phyloP scores from a whole-genome alignment of 2,113 vertebrate genomes.

The Vimba vimba region DNA sequence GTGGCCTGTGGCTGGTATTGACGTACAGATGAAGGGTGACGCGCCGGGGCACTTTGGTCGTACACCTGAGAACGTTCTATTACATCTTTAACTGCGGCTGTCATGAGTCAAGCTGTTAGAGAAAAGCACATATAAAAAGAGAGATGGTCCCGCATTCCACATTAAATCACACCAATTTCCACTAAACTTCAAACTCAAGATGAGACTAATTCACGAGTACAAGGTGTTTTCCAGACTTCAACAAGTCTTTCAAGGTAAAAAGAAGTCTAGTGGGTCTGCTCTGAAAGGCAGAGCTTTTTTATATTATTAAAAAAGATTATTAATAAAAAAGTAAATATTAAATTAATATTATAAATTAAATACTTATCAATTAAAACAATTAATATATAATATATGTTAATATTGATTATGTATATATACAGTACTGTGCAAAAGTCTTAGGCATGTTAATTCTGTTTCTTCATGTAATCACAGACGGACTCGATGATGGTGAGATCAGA shows the following conservation, averaged over 20 bases:
- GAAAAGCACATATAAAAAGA: background rate
- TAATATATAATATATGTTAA: too few relatives aligned
- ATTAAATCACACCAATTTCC: background rate
- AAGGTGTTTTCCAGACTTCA: conserved; percentile 4
- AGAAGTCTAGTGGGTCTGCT: background rate
- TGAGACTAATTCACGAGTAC: conserved; percentile 21
- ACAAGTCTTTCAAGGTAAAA: background rate
- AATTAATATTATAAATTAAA: too few relatives aligned
- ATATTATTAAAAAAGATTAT: too few relatives aligned
- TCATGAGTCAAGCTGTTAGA: conserved; percentile 30
- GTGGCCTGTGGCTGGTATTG: conserved; percentile 12
- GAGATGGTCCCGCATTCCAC: background rate
- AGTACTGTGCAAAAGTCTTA: too few relatives aligned
- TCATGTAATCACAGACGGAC: too few relatives aligned
- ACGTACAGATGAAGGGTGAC: conserved; percentile 49
- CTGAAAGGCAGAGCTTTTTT: background rate
- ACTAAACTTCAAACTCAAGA: conserved; percentile 11
- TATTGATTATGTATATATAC: too few relatives aligned
- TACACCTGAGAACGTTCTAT: conserved; percentile 33
- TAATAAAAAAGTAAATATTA: too few relatives aligned
- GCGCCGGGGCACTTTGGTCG: conserved; percentile 28
- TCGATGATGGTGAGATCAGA: too few relatives aligned
- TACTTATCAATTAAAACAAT: too few relatives aligned
- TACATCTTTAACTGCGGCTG: conserved; percentile 40
- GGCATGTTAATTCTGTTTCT: too few relatives aligned